Evolutionary conservation across 2,888 invertebrate genomes (phyloP).

Genomic region (Iselma pallidipennis): DNA sequence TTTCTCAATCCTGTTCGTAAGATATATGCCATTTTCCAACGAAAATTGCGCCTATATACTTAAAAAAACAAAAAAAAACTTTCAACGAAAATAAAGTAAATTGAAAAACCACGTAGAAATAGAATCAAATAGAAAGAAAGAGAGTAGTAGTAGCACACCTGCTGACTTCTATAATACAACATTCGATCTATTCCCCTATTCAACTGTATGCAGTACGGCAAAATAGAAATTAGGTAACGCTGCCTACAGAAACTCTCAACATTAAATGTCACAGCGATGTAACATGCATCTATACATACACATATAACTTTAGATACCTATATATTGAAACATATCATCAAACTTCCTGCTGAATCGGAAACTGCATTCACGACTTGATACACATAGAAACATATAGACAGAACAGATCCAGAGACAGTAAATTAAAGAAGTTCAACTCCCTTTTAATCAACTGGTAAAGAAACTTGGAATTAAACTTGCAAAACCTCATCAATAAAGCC

Average conservation of each 20-base stretch:
- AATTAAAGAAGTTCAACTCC: background rate
- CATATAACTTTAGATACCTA: too few species aligned
- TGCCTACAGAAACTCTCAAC: background rate
- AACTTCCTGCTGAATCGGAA: background rate
- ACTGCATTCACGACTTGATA: background rate
- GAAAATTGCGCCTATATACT: background rate
- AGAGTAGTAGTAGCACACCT: background rate
- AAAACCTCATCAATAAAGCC: background rate
- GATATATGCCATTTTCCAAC: background rate
- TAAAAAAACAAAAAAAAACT: too few species aligned
- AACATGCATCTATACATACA: background rate
- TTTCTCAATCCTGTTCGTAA: background rate
- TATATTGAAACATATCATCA: background rate
- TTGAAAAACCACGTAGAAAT: background rate
- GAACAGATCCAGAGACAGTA: background rate
- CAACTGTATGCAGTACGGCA: background rate
- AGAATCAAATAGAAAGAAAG: background rate
- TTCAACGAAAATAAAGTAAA: background rate
- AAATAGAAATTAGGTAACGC: background rate
- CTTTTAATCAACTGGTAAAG: background rate
- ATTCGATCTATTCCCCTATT: background rate
- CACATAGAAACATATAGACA: background rate
- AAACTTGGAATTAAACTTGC: background rate
- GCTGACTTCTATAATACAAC: slow-evolving; percentile 1
- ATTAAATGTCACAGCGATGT: background rate